phyloP scores from a whole-genome alignment of 2,113 vertebrate genomes.

The Rhodinocichla rosea region DNA sequence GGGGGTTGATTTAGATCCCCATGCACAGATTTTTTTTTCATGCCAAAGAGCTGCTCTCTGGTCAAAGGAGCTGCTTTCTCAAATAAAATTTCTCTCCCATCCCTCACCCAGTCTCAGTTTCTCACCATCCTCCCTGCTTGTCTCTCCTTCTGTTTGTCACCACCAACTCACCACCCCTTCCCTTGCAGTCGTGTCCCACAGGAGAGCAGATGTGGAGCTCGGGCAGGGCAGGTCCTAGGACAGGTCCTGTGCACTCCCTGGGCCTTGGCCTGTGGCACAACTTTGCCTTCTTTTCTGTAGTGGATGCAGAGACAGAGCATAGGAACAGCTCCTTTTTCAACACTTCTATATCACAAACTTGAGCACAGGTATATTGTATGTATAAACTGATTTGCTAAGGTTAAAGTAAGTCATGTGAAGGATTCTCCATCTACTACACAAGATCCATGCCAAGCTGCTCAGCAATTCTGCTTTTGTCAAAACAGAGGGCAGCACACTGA shows the following conservation, averaged over 20 bases:
- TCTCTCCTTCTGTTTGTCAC: not conserved
- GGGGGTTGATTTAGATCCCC: not conserved
- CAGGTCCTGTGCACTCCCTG: not conserved
- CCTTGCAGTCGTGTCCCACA: fast-evolving
- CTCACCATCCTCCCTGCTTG: not conserved
- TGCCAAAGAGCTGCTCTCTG: not conserved
- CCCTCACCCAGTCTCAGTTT: not conserved
- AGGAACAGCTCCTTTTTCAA: not conserved
- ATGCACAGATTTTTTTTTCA: too few species aligned
- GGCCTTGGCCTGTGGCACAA: not conserved
- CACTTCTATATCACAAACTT: not conserved
- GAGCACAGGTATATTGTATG: not conserved
- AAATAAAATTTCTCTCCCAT: not conserved
- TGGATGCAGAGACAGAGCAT: not conserved
- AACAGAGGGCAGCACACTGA: not conserved
- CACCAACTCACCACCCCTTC: not conserved
- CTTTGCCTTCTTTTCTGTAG: not conserved
- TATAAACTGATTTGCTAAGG: not conserved
- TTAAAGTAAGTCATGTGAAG: not conserved
- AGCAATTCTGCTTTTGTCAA: not conserved
- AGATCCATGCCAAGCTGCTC: not conserved
- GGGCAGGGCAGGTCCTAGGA: not conserved
- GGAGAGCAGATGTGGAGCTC: not conserved
- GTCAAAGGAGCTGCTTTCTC: not conserved
- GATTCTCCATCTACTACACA: not conserved